Conservation (phyloP, 2,113 vertebrate species). For the Gopherus flavomarginatus region DNA sequence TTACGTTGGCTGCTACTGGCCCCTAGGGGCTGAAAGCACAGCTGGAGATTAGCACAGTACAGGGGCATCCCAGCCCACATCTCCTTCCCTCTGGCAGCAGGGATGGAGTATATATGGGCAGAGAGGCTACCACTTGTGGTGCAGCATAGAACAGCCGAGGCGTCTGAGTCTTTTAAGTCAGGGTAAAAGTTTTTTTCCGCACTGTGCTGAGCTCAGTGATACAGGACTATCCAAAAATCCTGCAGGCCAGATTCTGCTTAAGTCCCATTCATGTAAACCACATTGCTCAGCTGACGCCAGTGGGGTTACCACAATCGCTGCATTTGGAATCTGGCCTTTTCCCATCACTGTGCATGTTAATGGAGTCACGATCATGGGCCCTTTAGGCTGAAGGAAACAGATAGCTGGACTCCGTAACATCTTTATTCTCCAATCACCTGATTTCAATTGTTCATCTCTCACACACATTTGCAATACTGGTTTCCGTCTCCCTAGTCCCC, state of each 20-base stretch:
- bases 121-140: rapidly evolving
- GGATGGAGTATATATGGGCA: rapidly evolving
- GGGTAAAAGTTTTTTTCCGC: rapidly evolving
- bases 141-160: background rate
- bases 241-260: background rate
- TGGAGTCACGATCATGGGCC: background rate
- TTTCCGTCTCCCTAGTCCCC: rapidly evolving
- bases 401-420: background rate
- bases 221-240: background rate
- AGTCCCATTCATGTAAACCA: background rate
- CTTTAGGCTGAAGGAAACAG: background rate
- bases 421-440: background rate
- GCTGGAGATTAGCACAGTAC: background rate
- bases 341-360: rapidly evolving
- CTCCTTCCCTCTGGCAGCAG: rapidly evolving
- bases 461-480: background rate
- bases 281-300: background rate
- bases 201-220: background rate
- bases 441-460: too few species aligned
- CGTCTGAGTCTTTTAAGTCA: rapidly evolving
- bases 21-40: background rate
- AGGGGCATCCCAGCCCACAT: background rate
- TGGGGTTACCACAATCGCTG: background rate
- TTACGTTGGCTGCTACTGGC: background rate
- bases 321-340: background rate